phyloP scores from a whole-genome alignment of 2,888 invertebrate species.

The Drosophila mimetica region DNA sequence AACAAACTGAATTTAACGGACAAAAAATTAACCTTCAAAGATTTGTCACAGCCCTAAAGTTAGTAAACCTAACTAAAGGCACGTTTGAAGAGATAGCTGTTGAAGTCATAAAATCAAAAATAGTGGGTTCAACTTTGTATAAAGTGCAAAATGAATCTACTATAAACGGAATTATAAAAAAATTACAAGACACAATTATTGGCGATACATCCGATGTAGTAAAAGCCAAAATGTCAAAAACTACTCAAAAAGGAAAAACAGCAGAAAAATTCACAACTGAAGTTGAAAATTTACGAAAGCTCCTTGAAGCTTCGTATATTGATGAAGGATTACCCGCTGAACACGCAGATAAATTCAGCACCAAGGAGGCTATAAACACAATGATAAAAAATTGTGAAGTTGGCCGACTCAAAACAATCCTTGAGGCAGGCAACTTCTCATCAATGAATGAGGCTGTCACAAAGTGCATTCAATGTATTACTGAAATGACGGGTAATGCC shows the following conservation, averaged over 20 bases:
- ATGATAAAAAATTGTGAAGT: neutral
- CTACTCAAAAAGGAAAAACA: neutral
- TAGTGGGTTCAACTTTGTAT: no score
- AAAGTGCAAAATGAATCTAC: no score
- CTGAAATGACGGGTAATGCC: no score
- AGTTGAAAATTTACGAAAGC: neutral
- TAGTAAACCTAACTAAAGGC: neutral
- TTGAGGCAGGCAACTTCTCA: no score
- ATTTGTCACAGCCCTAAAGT: neutral
- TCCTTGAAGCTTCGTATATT: neutral
- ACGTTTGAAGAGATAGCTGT: constrained; percentile 1
- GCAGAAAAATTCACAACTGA: neutral
- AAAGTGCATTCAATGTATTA: no score
- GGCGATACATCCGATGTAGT: neutral
- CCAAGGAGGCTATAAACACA: neutral
- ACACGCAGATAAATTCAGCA: no score
- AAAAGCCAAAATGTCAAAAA: neutral
- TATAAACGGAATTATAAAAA: neutral
- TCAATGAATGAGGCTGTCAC: no score
- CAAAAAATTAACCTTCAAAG: neutral
- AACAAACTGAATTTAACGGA: neutral
- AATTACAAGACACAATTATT: neutral
- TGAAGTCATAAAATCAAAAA: no score
- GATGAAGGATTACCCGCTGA: neutral
- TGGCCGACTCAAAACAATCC: no score